A percentile compares a stretch with the other conserved stretches of the same genome.
These are phyloP conservation scores for Thera obeliscata DNA, from an alignment of 2,888 invertebrate genomes.

Conservation along the genomic window DNA sequence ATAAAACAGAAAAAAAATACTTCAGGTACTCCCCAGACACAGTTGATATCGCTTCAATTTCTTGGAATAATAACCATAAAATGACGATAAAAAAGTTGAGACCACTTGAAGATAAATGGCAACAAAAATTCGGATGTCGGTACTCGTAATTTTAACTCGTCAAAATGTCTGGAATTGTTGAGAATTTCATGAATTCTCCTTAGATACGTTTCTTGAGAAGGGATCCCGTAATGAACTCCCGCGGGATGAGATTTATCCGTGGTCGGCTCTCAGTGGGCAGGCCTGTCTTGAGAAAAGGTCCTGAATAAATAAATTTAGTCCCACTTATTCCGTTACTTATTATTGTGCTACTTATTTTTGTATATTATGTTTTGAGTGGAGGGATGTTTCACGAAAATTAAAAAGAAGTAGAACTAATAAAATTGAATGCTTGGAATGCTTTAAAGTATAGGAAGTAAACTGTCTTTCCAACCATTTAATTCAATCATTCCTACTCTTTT, in stretches of 20 bases:
- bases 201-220: slow-evolving; percentile 23
- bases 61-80: no score
- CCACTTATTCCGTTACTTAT: slow-evolving; percentile 18
- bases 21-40: no score
- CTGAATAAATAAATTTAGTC: slow-evolving; percentile 31
- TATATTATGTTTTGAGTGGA: slow-evolving; percentile 7
- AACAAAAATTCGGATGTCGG: slow-evolving; percentile 6
- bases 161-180: slow-evolving; percentile 24
- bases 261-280: slow-evolving; percentile 20
- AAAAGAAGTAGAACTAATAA: no score
- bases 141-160: slow-evolving; percentile 16
- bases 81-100: neutral
- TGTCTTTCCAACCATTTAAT: no score
- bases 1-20: no score
- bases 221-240: slow-evolving; percentile 45
- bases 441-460: no score
- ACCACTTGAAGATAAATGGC: slow-evolving; percentile 11
- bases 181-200: slow-evolving; percentile 23
- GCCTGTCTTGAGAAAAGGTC: slow-evolving; percentile 24
- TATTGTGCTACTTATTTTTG: slow-evolving; percentile 14
- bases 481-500: no score
- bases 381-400: neutral
- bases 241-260: slow-evolving; percentile 38
- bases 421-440: no score
- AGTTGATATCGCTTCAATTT: no score